Evolutionary conservation across 2,797 vertebrate genomes (phyloP).

Genomic region (Pipistrellus nathusii): DNA sequence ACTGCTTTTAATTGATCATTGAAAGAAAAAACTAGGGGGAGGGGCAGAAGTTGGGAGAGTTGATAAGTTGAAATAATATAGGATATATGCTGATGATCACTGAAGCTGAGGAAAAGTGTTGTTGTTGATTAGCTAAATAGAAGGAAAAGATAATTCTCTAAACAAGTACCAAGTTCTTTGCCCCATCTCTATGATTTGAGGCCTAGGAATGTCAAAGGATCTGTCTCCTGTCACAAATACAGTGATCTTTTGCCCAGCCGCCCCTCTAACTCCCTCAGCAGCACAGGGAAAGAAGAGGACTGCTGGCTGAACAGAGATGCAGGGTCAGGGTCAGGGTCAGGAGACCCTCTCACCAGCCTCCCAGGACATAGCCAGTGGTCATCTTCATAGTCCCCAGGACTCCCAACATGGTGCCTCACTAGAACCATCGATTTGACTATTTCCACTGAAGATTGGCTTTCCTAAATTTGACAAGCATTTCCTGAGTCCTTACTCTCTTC

Average conservation of each 20-base stretch:
- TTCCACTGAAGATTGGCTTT: neutral
- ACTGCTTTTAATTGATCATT: neutral
- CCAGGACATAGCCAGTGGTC: neutral
- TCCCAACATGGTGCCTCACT: accelerated
- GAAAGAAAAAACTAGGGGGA: neutral
- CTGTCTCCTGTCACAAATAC: neutral
- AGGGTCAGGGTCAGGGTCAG: neutral
- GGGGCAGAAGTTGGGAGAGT: neutral
- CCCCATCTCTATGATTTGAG: neutral
- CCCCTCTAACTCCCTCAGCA: neutral
- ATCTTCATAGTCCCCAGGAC: neutral
- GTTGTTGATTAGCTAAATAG: neutral
- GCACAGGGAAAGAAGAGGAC: neutral
- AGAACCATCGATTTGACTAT: neutral
- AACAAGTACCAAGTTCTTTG: neutral
- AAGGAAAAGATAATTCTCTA: conserved; percentile 24
- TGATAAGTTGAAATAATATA: neutral
- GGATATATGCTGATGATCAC: neutral
- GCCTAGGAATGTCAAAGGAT: neutral
- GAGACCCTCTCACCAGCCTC: neutral
- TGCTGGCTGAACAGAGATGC: neutral
- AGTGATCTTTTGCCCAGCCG: neutral
- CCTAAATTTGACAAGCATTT: neutral
- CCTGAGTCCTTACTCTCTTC: neutral
- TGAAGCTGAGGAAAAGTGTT: neutral